Base-by-base conservation (phyloP, 1,140 invertebrate species). In the Psilanteris sp. region DNA sequence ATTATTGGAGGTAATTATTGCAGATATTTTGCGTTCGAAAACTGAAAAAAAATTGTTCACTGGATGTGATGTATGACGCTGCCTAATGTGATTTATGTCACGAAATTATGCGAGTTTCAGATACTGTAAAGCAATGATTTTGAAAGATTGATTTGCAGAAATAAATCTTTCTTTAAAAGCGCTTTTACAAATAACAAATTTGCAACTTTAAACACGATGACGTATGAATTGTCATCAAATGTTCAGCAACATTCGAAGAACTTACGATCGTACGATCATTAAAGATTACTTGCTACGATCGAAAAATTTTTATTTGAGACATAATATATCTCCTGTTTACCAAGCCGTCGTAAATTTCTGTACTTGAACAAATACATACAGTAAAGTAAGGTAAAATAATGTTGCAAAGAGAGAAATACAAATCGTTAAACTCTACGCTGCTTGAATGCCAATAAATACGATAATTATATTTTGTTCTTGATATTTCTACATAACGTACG, bases 391-490 rank as follows among this genome's bases (percentile, higher is more conserved):
- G 18, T 5, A 5, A n/a, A n/a, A n/a, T n/a, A n/a, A n/a, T 5
- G 18, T 31, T n/a, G 37, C 36, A 7, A n/a, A n/a, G n/a, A 46
- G 41, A 48, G 57, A 64, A 72, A 62, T 29, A 46, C 39, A 13
- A 55, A 20, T 55, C 43, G 44, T 44, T 44, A 31, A 36, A 48
- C 15, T n/a, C n/a, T n/a, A 43, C 26, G 5, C 14, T 24, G 16
- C 36, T 48, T 55, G 41, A 73, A 44, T 54, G 46, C 27, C 48
- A 61, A 26, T 74, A 74, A 74, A 74, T 54, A 67, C 37, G 39
- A 62, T 62, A 46, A 52, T 62, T 62, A 75, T 68, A 68, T 61
- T 62, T 61, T 54, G 71, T 68, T 74, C 54, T 41, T 50, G 22
- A 54, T 55, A 48, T 52, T 59, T 15, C 20, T 34, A 37, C 61